Percentiles rank a stretch among this genome's conserved stretches.
Conservation (phyloP, 2,888 invertebrate species). For the Trisateles emortualis region DNA sequence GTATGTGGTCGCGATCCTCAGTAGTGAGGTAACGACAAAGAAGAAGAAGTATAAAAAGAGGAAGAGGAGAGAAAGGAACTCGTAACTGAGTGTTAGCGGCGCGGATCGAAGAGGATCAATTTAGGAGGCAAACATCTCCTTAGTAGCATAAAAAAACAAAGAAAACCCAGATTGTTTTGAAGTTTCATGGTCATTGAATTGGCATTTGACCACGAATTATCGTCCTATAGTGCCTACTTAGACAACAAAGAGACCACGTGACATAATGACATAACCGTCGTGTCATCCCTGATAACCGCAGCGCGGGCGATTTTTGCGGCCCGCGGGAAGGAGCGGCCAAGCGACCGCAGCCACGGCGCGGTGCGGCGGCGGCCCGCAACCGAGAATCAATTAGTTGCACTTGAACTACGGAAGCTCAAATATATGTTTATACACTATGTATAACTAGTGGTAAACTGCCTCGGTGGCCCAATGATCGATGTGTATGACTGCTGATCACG, state of each 20-base stretch:
- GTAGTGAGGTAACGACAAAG: too few relatives aligned
- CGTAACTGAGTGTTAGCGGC: too few relatives aligned
- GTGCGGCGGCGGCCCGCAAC: constrained; percentile 14
- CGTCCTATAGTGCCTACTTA: constrained; percentile 9
- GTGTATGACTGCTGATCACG: too few relatives aligned
- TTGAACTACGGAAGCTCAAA: neutral
- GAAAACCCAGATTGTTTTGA: neutral
- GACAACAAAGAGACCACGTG: constrained; percentile 54
- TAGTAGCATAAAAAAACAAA: too few relatives aligned
- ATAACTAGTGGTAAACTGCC: too few relatives aligned
- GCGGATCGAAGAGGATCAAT: too few relatives aligned
- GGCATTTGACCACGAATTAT: neutral
- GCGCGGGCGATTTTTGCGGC: constrained; percentile 60
- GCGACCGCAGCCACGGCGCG: constrained; percentile 32
- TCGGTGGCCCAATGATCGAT: too few relatives aligned
- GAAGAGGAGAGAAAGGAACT: too few relatives aligned
- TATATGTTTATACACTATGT: too few relatives aligned
- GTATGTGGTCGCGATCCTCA: too few relatives aligned
- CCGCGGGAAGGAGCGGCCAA: constrained; percentile 29
- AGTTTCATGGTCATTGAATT: neutral
- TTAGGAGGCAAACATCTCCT: too few relatives aligned
- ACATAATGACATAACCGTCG: constrained; percentile 49
- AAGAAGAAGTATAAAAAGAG: too few relatives aligned
- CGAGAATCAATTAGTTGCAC: constrained; percentile 31
- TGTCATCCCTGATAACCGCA: constrained; percentile 61